Evolutionary conservation across 2,888 invertebrate species (phyloP).

Genomic region (Ormyrus pomaceus): DNA sequence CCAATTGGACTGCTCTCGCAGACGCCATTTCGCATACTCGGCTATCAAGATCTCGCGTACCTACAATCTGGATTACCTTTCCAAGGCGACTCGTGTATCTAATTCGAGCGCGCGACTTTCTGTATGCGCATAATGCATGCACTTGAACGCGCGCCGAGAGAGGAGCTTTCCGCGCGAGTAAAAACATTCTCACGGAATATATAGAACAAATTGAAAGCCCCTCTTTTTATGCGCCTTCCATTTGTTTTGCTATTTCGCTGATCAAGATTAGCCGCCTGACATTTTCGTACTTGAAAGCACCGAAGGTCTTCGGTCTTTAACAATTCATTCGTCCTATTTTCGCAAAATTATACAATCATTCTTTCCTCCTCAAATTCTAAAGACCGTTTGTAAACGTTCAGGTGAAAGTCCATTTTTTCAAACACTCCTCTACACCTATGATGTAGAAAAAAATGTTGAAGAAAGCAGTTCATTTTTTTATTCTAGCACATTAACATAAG

Average conservation of each 20-base stretch:
- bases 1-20: neutral
- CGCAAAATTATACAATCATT: no score
- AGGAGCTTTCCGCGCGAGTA: neutral
- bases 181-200: constrained; percentile 20
- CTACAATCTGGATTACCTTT: constrained; percentile 60
- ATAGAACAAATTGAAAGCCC: constrained; percentile 18
- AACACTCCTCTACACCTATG: no score
- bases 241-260: neutral
- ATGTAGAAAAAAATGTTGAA: no score
- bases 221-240: neutral
- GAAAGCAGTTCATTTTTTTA: no score
- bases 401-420: no score
- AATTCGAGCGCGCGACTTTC: constrained; percentile 6
- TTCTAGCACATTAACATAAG: no score
- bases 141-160: neutral
- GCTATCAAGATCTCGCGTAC: constrained; percentile 36
- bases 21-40: constrained; percentile 21
- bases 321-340: no score
- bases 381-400: no score
- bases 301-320: no score
- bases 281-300: no score
- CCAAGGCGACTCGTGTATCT: constrained; percentile 57
- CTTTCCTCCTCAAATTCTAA: no score
- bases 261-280: neutral
- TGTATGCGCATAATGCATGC: constrained; percentile 33